These are phyloP conservation scores for Tiliqua scincoides DNA, from an alignment of 2,113 vertebrate species.

Conservation along the genomic window DNA sequence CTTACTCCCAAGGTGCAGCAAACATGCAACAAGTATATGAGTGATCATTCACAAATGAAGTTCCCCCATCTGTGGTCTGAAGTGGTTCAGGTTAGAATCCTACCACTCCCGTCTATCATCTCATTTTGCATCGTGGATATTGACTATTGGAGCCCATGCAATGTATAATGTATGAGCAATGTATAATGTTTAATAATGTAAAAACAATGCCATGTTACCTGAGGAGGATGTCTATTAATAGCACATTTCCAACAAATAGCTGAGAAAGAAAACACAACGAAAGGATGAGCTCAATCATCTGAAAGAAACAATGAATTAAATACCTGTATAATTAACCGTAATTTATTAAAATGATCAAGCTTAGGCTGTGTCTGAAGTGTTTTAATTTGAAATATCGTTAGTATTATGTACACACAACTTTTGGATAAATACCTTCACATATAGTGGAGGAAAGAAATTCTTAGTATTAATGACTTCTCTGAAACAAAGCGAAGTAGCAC, in stretches of 20 bases:
- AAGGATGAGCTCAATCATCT: background rate
- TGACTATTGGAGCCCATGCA: too few species aligned
- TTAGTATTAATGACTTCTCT: background rate
- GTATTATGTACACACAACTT: background rate
- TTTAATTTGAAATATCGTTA: slow-evolving; percentile 8
- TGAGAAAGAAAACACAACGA: background rate
- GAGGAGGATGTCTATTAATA: background rate
- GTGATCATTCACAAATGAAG: too few species aligned
- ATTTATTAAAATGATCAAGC: background rate
- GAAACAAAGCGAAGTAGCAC: background rate
- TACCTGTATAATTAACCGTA: background rate
- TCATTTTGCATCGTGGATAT: too few species aligned
- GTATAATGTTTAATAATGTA: background rate
- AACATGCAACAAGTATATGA: background rate
- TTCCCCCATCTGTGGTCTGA: background rate
- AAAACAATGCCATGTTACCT: background rate
- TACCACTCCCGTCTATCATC: too few species aligned
- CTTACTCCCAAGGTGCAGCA: too few species aligned
- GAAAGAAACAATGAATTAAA: background rate
- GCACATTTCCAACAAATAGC: background rate
- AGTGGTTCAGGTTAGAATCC: background rate
- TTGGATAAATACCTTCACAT: background rate
- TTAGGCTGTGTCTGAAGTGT: background rate
- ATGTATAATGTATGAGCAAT: too few species aligned
- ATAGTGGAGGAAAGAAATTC: background rate